These are phyloP conservation scores for Leptodactylus fuscus DNA, from an alignment of 2,113 vertebrate species.

Conservation along the genomic window DNA sequence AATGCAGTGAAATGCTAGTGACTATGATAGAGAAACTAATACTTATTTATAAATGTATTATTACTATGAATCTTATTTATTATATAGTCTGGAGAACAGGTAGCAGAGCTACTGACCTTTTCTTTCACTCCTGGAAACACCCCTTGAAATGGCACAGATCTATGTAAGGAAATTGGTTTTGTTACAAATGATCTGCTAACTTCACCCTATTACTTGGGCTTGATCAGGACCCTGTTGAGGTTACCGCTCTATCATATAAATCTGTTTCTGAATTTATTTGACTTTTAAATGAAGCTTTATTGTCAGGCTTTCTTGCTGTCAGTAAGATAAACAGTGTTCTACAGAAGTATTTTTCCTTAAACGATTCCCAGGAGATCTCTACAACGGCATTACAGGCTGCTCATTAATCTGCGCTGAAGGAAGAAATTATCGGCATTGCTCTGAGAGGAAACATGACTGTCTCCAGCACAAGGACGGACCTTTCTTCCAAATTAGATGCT, in stretches of 20 bases:
- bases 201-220: background rate
- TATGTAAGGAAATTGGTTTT: background rate
- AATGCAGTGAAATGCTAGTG: too few relatives aligned
- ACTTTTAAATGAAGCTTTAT: constrained; percentile 25
- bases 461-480: background rate
- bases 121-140: too few relatives aligned
- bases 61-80: too few relatives aligned
- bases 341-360: background rate
- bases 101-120: too few relatives aligned
- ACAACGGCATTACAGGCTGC: background rate
- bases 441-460: background rate
- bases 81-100: too few relatives aligned
- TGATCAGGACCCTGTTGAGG: background rate
- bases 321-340: background rate
- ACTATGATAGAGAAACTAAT: too few relatives aligned
- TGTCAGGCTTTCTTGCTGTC: constrained; percentile 5
- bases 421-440: constrained; percentile 14
- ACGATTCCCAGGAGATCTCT: background rate
- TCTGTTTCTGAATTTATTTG: background rate
- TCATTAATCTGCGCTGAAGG: background rate
- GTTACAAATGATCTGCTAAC: background rate
- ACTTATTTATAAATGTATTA: too few relatives aligned
- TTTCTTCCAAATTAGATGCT: constrained; percentile 6
- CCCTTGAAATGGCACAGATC: background rate
- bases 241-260: constrained; percentile 1